These are phyloP conservation scores for Oryzias curvinotus DNA, from an alignment of 2,113 vertebrate species.

Conservation along the genomic window DNA sequence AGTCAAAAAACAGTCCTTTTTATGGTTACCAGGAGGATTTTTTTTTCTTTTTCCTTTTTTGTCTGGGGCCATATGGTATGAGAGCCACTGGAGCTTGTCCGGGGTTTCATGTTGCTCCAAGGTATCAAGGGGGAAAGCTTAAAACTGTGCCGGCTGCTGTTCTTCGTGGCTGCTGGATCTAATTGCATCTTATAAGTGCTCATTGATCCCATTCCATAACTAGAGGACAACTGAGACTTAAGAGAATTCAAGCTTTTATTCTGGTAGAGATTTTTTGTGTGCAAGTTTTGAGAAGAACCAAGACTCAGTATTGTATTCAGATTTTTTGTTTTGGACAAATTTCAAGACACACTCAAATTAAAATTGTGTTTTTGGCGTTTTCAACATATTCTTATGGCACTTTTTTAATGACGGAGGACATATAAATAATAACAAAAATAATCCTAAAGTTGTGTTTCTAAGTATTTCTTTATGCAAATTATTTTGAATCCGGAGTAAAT, in stretches of 20 bases:
- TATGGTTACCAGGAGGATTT: constrained; percentile 43
- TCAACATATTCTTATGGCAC: too few relatives aligned
- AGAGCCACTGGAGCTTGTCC: constrained; percentile 64
- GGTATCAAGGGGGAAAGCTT: constrained; percentile 31
- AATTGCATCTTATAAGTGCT: constrained; percentile 60
- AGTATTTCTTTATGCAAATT: too few relatives aligned
- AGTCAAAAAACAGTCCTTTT: constrained; percentile 25
- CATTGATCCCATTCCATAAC: constrained; percentile 46
- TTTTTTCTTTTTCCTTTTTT: background rate
- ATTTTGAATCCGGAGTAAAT: too few relatives aligned
- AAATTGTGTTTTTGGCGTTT: too few relatives aligned
- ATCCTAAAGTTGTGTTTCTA: too few relatives aligned
- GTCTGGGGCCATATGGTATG: constrained; percentile 61
- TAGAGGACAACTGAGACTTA: constrained; percentile 36
- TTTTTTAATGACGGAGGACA: too few relatives aligned
- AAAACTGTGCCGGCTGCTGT: constrained; percentile 44
- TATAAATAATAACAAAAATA: too few relatives aligned
- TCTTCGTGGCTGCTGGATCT: constrained; percentile 53
- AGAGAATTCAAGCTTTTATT: constrained; percentile 27
- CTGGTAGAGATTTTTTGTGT: constrained; percentile 17
- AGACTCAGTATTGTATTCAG: too few relatives aligned
- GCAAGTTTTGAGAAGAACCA: background rate
- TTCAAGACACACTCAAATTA: too few relatives aligned
- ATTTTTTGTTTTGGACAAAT: too few relatives aligned
- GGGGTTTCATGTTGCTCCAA: constrained; percentile 69